Evolutionary conservation across 2,113 vertebrate species (phyloP).

Genomic region (Saccopteryx leptura): DNA sequence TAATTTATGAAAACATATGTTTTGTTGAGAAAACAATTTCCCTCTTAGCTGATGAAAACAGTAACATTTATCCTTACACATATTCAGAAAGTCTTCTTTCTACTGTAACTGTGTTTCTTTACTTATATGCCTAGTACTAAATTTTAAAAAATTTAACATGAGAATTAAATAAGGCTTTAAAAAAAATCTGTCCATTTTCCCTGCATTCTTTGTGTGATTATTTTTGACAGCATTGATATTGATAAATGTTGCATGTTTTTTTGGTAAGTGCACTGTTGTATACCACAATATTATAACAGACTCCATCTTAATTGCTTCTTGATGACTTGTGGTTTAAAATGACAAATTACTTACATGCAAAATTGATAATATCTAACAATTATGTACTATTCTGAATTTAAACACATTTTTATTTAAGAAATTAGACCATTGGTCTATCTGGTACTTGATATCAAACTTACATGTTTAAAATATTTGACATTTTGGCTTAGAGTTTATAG

Average conservation of each 20-base stretch:
- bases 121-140: not conserved
- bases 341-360: not conserved
- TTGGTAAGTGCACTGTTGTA: conserved; percentile 7
- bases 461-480: conserved; percentile 56
- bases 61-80: conserved; percentile 32
- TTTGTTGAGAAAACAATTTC: conserved; percentile 70
- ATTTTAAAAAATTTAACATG: not conserved
- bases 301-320: conserved; percentile 60
- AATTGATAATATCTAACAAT: not conserved
- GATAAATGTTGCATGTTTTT: conserved; percentile 40
- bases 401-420: conserved; percentile 65
- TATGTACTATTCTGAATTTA: conserved; percentile 5
- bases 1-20: conserved; percentile 74
- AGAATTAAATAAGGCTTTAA: conserved; percentile 49
- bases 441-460: conserved; percentile 31
- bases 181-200: not conserved
- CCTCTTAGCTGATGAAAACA: conserved; percentile 65
- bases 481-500: conserved; percentile 5
- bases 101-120: not conserved
- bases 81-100: conserved; percentile 31
- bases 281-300: not conserved
- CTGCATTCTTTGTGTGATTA: conserved; percentile 23
- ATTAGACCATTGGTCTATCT: conserved; percentile 53
- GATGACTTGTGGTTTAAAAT: conserved; percentile 48
- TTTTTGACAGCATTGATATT: conserved; percentile 23